A percentile compares a stretch with the other conserved stretches of the same genome.
phyloP scores from a whole-genome alignment of 1,140 invertebrate species.

The Manduca sexta region DNA sequence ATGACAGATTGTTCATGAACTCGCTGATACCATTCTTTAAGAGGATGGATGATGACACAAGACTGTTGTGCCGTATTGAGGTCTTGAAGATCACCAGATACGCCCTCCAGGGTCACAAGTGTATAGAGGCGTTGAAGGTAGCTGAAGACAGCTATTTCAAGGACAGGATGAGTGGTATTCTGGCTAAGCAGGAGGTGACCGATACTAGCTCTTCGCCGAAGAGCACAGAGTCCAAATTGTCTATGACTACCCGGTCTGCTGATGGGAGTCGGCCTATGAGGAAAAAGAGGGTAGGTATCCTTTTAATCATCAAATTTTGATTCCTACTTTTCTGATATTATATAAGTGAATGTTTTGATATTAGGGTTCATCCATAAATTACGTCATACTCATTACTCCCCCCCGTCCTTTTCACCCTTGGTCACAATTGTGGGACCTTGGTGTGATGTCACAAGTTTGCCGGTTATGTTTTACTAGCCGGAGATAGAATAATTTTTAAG shows the following conservation, averaged over 20 bases:
- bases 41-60: conserved; percentile 61
- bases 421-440: too few relatives aligned
- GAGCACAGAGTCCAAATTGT: conserved; percentile 34
- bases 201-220: conserved; percentile 18
- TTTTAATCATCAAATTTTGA: too few relatives aligned
- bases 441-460: too few relatives aligned
- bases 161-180: conserved; percentile 32
- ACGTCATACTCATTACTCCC: too few relatives aligned
- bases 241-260: conserved; percentile 55
- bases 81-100: conserved; percentile 60
- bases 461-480: too few relatives aligned
- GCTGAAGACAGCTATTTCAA: conserved; percentile 49
- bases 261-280: conserved; percentile 52
- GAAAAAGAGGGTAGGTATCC: conserved; percentile 48
- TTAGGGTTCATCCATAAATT: too few relatives aligned
- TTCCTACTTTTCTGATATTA: too few relatives aligned
- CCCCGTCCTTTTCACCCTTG: too few relatives aligned
- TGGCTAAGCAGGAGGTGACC: conserved; percentile 34
- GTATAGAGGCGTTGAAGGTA: conserved; percentile 44
- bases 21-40: conserved; percentile 57
- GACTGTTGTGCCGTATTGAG: conserved; percentile 53
- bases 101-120: conserved; percentile 53
- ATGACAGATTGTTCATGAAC: conserved; percentile 62
- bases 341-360: too few relatives aligned
- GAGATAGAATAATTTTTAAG: too few relatives aligned